These are phyloP conservation scores for Mya arenaria DNA, from an alignment of 1,140 invertebrate species.

Conservation along the genomic window DNA sequence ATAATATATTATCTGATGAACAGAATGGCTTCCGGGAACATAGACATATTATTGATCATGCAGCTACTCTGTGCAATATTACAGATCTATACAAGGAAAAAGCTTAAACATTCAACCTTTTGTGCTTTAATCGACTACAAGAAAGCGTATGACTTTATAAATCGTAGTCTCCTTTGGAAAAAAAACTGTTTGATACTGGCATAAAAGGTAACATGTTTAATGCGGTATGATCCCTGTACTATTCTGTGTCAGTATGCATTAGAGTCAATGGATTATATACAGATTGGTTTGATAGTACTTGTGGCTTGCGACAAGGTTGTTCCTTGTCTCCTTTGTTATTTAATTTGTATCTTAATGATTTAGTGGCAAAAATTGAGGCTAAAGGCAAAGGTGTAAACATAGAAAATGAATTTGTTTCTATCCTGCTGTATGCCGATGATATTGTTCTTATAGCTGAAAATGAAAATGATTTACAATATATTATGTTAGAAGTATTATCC, in stretches of 20 bases:
- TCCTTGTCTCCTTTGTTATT: slow-evolving; percentile 20
- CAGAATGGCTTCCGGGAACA: no score
- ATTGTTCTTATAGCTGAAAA: slow-evolving; percentile 10
- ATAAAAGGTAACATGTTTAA: background rate
- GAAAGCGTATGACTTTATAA: slow-evolving; percentile 13
- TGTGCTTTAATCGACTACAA: background rate
- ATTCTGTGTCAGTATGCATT: background rate
- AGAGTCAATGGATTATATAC: background rate
- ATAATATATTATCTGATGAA: no score
- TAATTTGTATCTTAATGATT: slow-evolving; percentile 28
- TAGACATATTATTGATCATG: background rate
- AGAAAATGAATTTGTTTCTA: slow-evolving; percentile 13
- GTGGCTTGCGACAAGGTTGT: slow-evolving; percentile 5
- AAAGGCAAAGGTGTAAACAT: slow-evolving; percentile 31
- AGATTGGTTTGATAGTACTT: background rate
- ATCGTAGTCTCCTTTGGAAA: background rate
- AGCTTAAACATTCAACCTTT: background rate
- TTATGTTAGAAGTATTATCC: slow-evolving; percentile 33
- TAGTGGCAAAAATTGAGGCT: background rate
- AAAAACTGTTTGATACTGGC: background rate
- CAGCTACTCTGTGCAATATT: background rate
- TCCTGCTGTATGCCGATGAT: slow-evolving; percentile 45
- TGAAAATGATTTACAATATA: background rate
- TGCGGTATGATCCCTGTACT: background rate
- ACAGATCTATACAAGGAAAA: background rate